A percentile compares a stretch with the other conserved stretches of the same genome.
phyloP scores from a whole-genome alignment of 2,113 vertebrate genomes.

The Aix galericulata region DNA sequence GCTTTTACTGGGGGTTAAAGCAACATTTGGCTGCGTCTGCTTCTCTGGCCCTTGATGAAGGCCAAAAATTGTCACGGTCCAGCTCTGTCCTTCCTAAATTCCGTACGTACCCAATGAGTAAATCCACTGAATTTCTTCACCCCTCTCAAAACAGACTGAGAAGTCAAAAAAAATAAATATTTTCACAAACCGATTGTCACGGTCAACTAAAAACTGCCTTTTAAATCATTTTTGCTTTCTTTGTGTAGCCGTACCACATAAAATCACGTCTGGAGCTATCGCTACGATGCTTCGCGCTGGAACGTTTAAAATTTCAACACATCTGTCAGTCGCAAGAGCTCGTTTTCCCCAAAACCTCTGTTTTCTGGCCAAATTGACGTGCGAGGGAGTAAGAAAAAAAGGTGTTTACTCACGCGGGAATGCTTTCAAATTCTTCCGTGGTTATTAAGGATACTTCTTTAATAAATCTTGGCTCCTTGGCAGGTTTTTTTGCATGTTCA shows the following conservation, averaged over 20 bases:
- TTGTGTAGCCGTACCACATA: background rate
- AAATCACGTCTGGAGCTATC: background rate
- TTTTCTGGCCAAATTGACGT: background rate
- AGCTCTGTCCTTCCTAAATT: background rate
- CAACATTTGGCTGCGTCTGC: background rate
- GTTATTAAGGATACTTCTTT: conserved; percentile 72
- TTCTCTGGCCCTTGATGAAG: background rate
- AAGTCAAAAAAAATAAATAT: background rate
- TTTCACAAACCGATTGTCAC: background rate
- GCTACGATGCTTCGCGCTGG: background rate
- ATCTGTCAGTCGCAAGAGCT: background rate
- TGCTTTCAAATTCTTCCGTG: conserved; percentile 66
- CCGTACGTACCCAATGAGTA: background rate
- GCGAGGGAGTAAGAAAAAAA: background rate
- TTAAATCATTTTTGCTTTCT: background rate
- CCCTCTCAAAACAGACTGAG: background rate
- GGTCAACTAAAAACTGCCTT: background rate
- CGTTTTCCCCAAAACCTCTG: background rate
- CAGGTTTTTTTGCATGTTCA: conserved; percentile 12
- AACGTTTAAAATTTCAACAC: background rate
- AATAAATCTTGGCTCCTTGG: conserved; percentile 18
- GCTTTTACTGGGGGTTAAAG: background rate
- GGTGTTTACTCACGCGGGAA: conserved; percentile 74
- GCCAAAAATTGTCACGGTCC: background rate
- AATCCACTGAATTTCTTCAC: background rate